Conservation (phyloP, 2,797 vertebrate species). For the Thalassophryne amazonica region DNA sequence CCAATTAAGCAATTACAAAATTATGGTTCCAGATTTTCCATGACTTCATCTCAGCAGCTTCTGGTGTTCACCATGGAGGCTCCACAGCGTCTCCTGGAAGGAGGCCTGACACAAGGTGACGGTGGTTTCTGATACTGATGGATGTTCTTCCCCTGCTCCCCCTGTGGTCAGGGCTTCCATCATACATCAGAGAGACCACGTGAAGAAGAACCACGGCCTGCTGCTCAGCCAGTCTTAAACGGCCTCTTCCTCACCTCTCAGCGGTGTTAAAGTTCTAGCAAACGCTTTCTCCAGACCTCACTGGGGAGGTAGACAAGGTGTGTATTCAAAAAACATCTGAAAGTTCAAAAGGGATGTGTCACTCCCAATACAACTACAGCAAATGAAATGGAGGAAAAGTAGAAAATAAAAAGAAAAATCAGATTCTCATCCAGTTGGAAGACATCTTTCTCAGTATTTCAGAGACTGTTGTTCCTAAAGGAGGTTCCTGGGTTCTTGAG, state of each 20-base stretch:
- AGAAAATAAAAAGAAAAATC: too few relatives aligned
- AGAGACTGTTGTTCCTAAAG: too few relatives aligned
- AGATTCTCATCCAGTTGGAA: too few relatives aligned
- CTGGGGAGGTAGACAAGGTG: too few relatives aligned
- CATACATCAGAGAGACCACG: constrained; percentile 55
- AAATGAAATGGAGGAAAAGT: too few relatives aligned
- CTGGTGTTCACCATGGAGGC: constrained; percentile 61
- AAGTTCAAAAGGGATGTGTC: too few relatives aligned
- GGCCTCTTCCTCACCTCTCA: constrained; percentile 4
- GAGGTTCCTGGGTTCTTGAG: too few relatives aligned
- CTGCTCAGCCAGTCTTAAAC: constrained; percentile 29
- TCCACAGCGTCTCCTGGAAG: constrained; percentile 70
- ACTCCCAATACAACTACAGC: too few relatives aligned
- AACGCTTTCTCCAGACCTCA: constrained; percentile 2
- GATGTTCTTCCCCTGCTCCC: constrained; percentile 31
- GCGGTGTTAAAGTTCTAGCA: background rate
- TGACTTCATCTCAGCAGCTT: constrained; percentile 63
- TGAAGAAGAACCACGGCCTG: constrained; percentile 32
- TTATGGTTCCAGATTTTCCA: constrained; percentile 67
- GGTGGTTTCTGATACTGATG: constrained; percentile 61
- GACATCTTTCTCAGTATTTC: too few relatives aligned
- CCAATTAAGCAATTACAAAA: constrained; percentile 72
- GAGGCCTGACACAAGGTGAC: constrained; percentile 46
- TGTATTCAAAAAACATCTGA: too few relatives aligned
- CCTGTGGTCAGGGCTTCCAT: constrained; percentile 36